These are phyloP conservation scores for Cardinalis cardinalis DNA, from an alignment of 2,113 vertebrate genomes.

Conservation along the genomic window DNA sequence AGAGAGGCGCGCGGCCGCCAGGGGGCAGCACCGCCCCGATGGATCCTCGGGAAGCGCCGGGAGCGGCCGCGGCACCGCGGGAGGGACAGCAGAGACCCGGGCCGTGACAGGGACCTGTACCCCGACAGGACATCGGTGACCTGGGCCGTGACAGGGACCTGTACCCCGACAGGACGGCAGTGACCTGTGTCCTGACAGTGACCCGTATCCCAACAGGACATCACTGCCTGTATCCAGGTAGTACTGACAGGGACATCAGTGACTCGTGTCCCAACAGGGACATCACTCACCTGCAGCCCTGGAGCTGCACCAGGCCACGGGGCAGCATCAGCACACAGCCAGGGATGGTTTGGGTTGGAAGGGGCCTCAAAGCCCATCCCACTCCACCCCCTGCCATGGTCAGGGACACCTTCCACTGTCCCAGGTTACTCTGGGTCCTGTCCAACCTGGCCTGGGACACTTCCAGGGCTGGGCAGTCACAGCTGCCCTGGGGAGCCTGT, in stretches of 20 bases:
- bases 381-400: accelerated
- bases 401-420: accelerated
- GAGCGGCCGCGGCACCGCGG: neutral
- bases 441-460: neutral
- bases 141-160: neutral
- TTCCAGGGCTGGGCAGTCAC: neutral
- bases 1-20: neutral
- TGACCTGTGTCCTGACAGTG: accelerated
- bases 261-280: accelerated
- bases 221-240: too few species aligned
- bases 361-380: accelerated
- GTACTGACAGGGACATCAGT: accelerated
- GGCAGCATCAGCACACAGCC: accelerated
- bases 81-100: neutral
- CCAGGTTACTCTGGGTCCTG: accelerated
- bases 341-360: neutral
- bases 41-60: neutral
- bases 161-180: neutral
- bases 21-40: constrained; percentile 52
- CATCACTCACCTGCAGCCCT: neutral
- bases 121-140: too few species aligned
- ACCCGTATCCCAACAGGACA: accelerated
- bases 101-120: neutral
- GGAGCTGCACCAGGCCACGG: accelerated
- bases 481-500: neutral